Percentiles rank a stretch among this genome's conserved stretches.
phyloP scores from a whole-genome alignment of 2,797 vertebrate genomes.

The Graptemys geographica region DNA sequence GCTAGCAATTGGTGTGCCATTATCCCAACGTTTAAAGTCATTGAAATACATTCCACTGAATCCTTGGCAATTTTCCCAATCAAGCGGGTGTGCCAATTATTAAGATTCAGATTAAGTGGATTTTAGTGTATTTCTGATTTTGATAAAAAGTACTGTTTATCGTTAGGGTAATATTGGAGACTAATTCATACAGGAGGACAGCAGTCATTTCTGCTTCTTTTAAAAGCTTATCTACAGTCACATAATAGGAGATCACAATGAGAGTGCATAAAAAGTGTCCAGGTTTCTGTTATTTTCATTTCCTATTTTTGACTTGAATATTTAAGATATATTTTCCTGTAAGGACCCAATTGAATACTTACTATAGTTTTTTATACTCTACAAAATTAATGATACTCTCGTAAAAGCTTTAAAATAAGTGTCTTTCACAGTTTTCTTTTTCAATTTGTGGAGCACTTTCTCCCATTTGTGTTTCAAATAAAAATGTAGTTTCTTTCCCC shows the following conservation, averaged over 20 bases:
- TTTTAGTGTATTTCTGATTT: neutral
- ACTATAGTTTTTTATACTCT: neutral
- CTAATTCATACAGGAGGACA: neutral
- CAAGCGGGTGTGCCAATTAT: neutral
- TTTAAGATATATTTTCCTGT: neutral
- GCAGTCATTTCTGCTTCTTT: neutral
- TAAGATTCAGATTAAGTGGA: constrained; percentile 34
- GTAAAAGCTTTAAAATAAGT: neutral
- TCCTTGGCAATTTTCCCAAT: constrained; percentile 4
- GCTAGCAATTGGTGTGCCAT: neutral
- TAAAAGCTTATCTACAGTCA: neutral
- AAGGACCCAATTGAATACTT: neutral
- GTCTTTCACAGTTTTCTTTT: neutral
- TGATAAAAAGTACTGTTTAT: constrained; percentile 7
- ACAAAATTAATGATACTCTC: neutral
- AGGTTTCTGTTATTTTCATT: neutral
- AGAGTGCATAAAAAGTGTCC: neutral
- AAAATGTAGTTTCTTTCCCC: neutral
- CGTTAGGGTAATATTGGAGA: constrained; percentile 29
- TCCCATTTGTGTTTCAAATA: neutral
- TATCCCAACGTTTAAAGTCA: constrained; percentile 36
- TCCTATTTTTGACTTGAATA: neutral
- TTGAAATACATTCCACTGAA: neutral
- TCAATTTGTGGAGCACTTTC: neutral
- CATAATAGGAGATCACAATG: fast-evolving